These are phyloP conservation scores for Lamellibrachia columna DNA, from an alignment of 2,888 invertebrate species.

Conservation along the genomic window DNA sequence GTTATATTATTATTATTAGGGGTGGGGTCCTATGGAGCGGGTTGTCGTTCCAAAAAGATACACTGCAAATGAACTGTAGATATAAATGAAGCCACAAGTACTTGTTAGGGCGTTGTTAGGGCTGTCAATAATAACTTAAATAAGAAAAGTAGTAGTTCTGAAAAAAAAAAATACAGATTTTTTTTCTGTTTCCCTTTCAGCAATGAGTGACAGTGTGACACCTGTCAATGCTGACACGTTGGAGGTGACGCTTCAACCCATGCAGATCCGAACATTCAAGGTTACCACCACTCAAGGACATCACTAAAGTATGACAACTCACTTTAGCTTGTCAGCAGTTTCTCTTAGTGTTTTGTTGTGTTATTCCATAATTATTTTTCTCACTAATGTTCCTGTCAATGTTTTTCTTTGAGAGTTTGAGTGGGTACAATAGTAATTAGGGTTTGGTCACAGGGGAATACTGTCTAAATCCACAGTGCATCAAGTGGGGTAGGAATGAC, in stretches of 20 bases:
- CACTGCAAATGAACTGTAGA: too few species aligned
- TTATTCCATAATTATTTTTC: neutral
- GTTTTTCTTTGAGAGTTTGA: too few species aligned
- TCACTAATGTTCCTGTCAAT: neutral
- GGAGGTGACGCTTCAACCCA: conserved; percentile 53
- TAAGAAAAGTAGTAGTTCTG: neutral
- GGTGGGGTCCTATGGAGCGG: too few species aligned
- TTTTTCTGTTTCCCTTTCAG: conserved; percentile 26
- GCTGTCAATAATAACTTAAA: too few species aligned
- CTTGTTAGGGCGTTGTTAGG: too few species aligned
- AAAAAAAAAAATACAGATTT: neutral
- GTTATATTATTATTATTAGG: too few species aligned
- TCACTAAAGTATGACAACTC: neutral
- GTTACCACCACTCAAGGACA: conserved; percentile 34
- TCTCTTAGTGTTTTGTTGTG: neutral
- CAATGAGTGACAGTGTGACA: conserved; percentile 39
- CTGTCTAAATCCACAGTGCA: neutral
- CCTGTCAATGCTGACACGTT: conserved; percentile 43
- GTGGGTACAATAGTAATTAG: too few species aligned
- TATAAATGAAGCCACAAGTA: too few species aligned
- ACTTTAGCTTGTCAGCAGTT: neutral
- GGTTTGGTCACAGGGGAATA: neutral
- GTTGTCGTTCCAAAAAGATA: too few species aligned
- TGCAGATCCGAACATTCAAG: conserved; percentile 63
- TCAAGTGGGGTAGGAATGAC: neutral